phyloP scores from a whole-genome alignment of 2,888 invertebrate species.

The Aphodius sticticus region DNA sequence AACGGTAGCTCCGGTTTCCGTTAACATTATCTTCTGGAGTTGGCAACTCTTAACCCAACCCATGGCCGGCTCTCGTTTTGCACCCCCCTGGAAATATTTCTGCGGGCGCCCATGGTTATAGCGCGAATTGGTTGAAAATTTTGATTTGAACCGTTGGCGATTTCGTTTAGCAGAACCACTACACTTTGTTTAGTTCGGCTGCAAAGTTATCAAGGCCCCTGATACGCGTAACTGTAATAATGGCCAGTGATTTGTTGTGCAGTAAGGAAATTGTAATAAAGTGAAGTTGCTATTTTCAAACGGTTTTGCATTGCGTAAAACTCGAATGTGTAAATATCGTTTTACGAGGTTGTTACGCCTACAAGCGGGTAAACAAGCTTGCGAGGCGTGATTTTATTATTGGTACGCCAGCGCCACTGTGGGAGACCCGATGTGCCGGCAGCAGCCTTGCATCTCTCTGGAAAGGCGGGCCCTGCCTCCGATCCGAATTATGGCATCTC shows the following conservation, averaged over 20 bases:
- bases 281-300: not conserved
- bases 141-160: too few relatives aligned
- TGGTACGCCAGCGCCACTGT: not conserved
- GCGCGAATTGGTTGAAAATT: too few relatives aligned
- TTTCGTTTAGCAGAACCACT: too few relatives aligned
- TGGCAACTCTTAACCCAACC: too few relatives aligned
- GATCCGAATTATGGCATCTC: not conserved
- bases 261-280: not conserved
- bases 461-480: not conserved
- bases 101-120: too few relatives aligned
- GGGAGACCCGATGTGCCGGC: not conserved
- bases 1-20: too few relatives aligned
- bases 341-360: constrained; percentile 4
- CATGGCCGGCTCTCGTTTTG: too few relatives aligned
- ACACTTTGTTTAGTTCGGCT: not conserved
- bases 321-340: not conserved
- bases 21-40: too few relatives aligned
- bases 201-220: not conserved
- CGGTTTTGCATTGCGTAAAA: constrained; percentile 4
- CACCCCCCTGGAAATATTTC: too few relatives aligned
- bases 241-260: not conserved
- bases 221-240: not conserved
- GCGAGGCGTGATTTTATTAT: not conserved
- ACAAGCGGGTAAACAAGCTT: not conserved
- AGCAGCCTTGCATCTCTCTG: not conserved